Evolutionary conservation across 2,888 invertebrate species (phyloP), one percentile per base, ranked within the genome.

Genomic region (Heliothis peltigera): DNA sequence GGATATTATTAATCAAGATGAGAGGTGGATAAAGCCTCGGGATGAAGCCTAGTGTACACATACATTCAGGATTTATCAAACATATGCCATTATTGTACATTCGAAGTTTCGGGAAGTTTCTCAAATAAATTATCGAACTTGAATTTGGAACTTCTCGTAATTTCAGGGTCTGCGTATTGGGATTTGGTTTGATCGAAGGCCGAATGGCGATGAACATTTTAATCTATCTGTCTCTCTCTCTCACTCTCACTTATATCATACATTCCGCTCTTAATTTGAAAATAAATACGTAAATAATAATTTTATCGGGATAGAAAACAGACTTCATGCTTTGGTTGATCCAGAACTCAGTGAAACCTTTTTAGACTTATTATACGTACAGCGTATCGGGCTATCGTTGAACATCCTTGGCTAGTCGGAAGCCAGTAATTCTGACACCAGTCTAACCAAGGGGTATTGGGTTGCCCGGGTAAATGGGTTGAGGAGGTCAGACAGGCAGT

Each of bases 51-150:
- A 25, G 3, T 4, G 6, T 6, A 6, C 6, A 32, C 53, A 70
- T 49, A 58, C 52, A 63, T 57, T 70, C 55, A 79, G 79, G 64
- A 76, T 75, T 76, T 76, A 75, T 76, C 77, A 79, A 79, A 75
- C 75, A 75, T 60, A 75, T 76, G 64, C 39, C 59, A 44, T 69
- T 75, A 70, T 63, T 70, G 77, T 70, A 70, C 76, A 48, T 8
- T 28, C 15, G 18, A 64, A 70, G 76, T 79, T 75, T 32, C 32
- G 1, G 17, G 10, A 64, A 75, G 43, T 64, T 76, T 15, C 21
- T 19, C 49, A 21, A 46, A 76, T 63, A 75, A 51, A 57, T 79
- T 79, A 55, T 76, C 18, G 42, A 70, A 75, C 25, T 76, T 60
- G 55, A 64, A 64, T 76, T 64, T 46, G 48, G 48, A 55, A 43